A percentile compares a stretch with the other conserved stretches of the same genome.
Evolutionary conservation across 1,140 invertebrate genomes (phyloP).

Genomic region (Pomacea maculata): DNA sequence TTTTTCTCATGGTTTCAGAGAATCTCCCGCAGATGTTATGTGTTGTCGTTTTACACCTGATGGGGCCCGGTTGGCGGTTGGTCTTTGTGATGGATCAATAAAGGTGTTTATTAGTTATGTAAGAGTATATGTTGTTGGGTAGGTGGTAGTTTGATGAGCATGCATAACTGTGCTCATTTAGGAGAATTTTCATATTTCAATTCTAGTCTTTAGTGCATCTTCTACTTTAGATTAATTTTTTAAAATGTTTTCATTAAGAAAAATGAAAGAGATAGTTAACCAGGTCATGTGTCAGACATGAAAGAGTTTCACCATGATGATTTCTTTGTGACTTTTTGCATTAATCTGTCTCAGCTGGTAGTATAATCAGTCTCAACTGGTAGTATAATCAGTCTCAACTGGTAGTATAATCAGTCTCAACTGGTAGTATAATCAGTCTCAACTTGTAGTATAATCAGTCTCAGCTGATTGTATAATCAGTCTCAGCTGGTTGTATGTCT

Average conservation of each 20-base stretch:
- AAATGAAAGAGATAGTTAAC: too few relatives aligned
- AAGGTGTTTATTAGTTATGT: constrained; percentile 39
- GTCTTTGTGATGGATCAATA: constrained; percentile 50
- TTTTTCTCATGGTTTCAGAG: constrained; percentile 38
- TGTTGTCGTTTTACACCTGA: constrained; percentile 52
- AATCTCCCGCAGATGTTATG: constrained; percentile 51
- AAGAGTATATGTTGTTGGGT: neutral
- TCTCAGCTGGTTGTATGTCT: too few relatives aligned
- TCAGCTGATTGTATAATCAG: too few relatives aligned
- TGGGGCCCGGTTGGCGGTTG: constrained; percentile 50
- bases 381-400: too few relatives aligned
- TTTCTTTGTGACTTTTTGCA: too few relatives aligned
- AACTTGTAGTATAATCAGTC: too few relatives aligned
- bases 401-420: too few relatives aligned
- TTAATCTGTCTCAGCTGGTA: too few relatives aligned
- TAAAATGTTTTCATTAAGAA: neutral
- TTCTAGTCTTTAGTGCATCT: neutral
- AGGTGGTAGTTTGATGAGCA: neutral
- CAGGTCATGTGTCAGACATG: too few relatives aligned
- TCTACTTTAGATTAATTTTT: neutral
- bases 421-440: too few relatives aligned
- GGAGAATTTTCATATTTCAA: neutral
- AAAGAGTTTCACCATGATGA: too few relatives aligned
- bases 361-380: too few relatives aligned
- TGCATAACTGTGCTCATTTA: neutral